These are phyloP conservation scores for Lobophora halterata DNA, from an alignment of 2,888 invertebrate species.

Conservation along the genomic window DNA sequence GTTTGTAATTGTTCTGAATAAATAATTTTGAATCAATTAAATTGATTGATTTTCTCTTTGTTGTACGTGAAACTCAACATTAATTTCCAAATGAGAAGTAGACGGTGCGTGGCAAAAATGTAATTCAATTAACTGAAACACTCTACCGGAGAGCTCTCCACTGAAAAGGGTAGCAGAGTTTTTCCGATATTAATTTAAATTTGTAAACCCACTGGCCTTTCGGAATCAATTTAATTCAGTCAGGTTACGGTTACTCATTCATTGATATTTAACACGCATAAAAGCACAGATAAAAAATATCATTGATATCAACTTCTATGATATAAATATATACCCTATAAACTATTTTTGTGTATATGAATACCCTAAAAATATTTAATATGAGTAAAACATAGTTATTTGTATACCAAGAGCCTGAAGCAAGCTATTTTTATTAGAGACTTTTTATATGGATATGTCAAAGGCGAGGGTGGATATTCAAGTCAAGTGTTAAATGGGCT, in stretches of 20 bases:
- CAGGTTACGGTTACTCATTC: conserved; percentile 9
- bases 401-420: no score
- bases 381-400: no score
- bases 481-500: no score
- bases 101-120: conserved; percentile 39
- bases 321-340: no score
- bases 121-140: conserved; percentile 53
- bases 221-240: conserved; percentile 17
- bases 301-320: no score
- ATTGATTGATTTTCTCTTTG: conserved; percentile 1
- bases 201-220: conserved; percentile 21
- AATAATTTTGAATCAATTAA: conserved; percentile 1
- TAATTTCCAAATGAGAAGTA: conserved; percentile 35
- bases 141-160: conserved; percentile 32
- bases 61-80: conserved; percentile 18
- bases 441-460: no score
- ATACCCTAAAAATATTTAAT: no score
- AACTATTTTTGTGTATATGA: no score
- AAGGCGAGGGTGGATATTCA: no score
- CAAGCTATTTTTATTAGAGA: no score
- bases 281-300: no score
- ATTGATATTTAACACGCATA: conserved; percentile 26
- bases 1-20: background rate
- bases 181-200: conserved; percentile 43
- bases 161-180: conserved; percentile 33